A percentile compares a stretch with the other conserved stretches of the same genome.
Conservation (phyloP, 1,140 invertebrate species). For the Phymorhynchus buccinoides region DNA sequence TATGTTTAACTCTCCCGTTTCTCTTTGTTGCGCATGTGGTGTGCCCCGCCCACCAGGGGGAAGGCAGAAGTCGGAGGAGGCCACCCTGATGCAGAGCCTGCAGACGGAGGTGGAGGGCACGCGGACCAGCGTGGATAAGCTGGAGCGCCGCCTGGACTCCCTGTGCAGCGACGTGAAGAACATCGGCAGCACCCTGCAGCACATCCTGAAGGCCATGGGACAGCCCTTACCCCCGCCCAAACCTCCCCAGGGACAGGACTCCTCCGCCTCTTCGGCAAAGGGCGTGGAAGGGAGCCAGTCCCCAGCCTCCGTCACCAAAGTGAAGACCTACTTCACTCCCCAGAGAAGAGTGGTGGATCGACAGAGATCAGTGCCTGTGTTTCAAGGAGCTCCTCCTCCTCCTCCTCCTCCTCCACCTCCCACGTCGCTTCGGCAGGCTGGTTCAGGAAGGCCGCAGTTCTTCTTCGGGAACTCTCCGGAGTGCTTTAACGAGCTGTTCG, state of each 20-base stretch:
- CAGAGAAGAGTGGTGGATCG: slow-evolving; percentile 14
- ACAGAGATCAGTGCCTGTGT: neutral
- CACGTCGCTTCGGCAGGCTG: neutral
- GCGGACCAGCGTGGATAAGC: slow-evolving; percentile 41
- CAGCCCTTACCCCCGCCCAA: neutral
- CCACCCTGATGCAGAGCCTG: slow-evolving; percentile 49
- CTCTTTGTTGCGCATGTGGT: too few species aligned
- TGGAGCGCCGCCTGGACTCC: slow-evolving; percentile 47
- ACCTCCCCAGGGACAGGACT: neutral
- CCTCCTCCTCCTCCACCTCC: too few species aligned
- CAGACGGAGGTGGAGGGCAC: slow-evolving; percentile 52
- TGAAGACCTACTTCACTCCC: slow-evolving; percentile 1
- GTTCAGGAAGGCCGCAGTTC: slow-evolving; percentile 17
- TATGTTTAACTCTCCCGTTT: too few species aligned
- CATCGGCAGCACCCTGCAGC: slow-evolving; percentile 37
- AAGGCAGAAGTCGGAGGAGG: slow-evolving; percentile 23
- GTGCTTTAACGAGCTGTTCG: slow-evolving; percentile 30
- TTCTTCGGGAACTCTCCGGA: slow-evolving; percentile 38
- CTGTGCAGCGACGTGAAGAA: slow-evolving; percentile 43
- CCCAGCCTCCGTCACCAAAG: neutral
- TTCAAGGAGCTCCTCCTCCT: neutral
- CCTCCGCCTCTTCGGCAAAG: neutral
- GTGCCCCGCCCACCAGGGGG: neutral
- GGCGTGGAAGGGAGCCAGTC: neutral
- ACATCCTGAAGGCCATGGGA: slow-evolving; percentile 38